Percentiles rank a stretch among this genome's conserved stretches.
Conservation (phyloP, 2,797 vertebrate genomes). For the Petrocephalus sullivani region DNA sequence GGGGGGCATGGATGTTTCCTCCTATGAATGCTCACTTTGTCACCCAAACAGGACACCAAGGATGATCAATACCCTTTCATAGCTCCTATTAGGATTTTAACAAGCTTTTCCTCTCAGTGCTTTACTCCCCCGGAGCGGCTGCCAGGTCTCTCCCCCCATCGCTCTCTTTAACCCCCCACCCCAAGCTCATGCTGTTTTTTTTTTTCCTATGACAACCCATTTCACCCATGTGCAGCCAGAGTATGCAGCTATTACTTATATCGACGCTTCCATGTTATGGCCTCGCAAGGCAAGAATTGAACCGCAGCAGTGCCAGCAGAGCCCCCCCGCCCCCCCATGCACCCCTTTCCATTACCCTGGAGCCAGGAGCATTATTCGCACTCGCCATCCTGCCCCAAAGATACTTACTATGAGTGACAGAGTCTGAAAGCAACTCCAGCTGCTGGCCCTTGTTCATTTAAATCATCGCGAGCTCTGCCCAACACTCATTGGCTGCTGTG, state of each 20-base stretch:
- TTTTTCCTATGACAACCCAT: slow-evolving; percentile 20
- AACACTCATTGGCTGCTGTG: not conserved
- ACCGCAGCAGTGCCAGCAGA: not conserved
- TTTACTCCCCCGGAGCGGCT: slow-evolving; percentile 49
- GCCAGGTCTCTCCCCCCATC: slow-evolving; percentile 20
- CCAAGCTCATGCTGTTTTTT: slow-evolving; percentile 10
- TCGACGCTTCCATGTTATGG: slow-evolving; percentile 25
- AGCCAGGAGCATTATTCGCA: not conserved
- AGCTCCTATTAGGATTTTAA: slow-evolving; percentile 70
- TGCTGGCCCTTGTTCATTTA: not conserved
- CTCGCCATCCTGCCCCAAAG: not conserved
- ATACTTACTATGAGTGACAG: slow-evolving; percentile 13
- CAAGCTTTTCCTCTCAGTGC: slow-evolving; percentile 70
- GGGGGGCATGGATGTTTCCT: slow-evolving; percentile 48
- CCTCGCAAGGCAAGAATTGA: not conserved
- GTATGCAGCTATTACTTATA: slow-evolving; percentile 27
- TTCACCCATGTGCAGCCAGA: slow-evolving; percentile 26
- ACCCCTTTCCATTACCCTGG: not conserved
- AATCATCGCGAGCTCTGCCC: not conserved
- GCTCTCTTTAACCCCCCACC: not conserved
- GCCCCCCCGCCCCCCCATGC: not conserved
- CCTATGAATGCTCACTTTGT: slow-evolving; percentile 73
- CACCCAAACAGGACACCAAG: slow-evolving; percentile 73
- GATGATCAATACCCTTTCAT: slow-evolving; percentile 83
- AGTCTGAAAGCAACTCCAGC: not conserved